These are phyloP conservation scores for Poecilia picta DNA, from an alignment of 2,797 vertebrate species.

Conservation along the genomic window DNA sequence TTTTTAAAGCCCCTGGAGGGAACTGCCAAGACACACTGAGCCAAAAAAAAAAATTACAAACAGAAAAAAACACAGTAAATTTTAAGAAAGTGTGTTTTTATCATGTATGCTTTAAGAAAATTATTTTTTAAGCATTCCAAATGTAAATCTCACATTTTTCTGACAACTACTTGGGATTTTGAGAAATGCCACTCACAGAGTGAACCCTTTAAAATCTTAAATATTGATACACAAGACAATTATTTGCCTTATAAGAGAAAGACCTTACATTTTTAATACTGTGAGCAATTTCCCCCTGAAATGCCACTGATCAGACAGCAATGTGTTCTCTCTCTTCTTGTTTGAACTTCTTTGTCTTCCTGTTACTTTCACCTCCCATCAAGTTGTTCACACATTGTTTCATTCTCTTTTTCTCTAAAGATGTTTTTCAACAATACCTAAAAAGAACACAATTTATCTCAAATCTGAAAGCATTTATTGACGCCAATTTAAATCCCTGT, in stretches of 20 bases:
- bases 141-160: constrained; percentile 8
- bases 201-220: constrained; percentile 30
- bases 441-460: constrained; percentile 46
- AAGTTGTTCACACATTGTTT: constrained; percentile 21
- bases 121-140: neutral
- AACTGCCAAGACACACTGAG: no score
- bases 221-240: constrained; percentile 46
- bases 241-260: constrained; percentile 7
- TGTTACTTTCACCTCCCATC: constrained; percentile 22
- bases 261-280: constrained; percentile 22
- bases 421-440: constrained; percentile 38
- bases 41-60: neutral
- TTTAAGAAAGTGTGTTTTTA: neutral
- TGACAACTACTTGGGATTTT: constrained; percentile 51
- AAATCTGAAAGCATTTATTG: constrained; percentile 46
- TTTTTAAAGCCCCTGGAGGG: no score
- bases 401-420: constrained; percentile 26
- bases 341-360: constrained; percentile 18
- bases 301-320: constrained; percentile 25
- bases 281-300: constrained; percentile 32
- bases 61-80: neutral
- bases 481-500: constrained; percentile 43
- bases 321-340: neutral
- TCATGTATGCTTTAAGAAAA: neutral
- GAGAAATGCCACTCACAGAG: constrained; percentile 8